Evolutionary conservation across 2,113 vertebrate genomes (phyloP), one percentile per base, ranked within the genome.

Genomic region (Oostethus manadensis): DNA sequence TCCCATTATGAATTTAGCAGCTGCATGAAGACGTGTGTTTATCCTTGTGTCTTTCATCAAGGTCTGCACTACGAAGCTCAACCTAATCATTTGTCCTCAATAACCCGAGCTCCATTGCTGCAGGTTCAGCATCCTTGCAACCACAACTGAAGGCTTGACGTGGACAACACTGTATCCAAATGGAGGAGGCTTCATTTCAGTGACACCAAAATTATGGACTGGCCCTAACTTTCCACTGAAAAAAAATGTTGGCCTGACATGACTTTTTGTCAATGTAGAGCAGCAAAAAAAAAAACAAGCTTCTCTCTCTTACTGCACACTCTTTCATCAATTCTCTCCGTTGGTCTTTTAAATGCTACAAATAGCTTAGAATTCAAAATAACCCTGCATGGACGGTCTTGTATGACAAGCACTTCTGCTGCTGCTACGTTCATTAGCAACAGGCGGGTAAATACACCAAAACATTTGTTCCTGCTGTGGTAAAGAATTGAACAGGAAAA

Each of bases 391-490:
- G 23, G 23, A 26, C 35, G 35, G 35, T 55, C 51, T 65, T 51
- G 46, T 58, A 61, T 18, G 33, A 60, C 62, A 64, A 62, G 40
- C 38, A 1, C 18, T 50, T 56, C 10, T 23, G 53, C 63, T 69
- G 51, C 20, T 21, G 20, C 53, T 35, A 40, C 49, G 59, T 68
- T 77, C 72, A 82, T 81, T 80, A 83, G 79, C 81, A 81, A 81
- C 82, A 82, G 77, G 61, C 64, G 14, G 64, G 45, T 81, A 86
- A 82, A 85, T 84, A 84, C 74, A 84, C 79, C 68, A 65, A 82
- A 76, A 79, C 77, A 76, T 80, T 78, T 84, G 83, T 71, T 77
- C 76, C 64, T 49, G 48, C 56, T 56, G 65, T 0, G 40, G 64
- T 51, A 29, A 54, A 68, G 53, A 23, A 64, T 23, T 62, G 50